A percentile compares a stretch with the other conserved stretches of the same genome.
phyloP scores from a whole-genome alignment of 2,888 invertebrate species.

The Apotomis capreana region DNA sequence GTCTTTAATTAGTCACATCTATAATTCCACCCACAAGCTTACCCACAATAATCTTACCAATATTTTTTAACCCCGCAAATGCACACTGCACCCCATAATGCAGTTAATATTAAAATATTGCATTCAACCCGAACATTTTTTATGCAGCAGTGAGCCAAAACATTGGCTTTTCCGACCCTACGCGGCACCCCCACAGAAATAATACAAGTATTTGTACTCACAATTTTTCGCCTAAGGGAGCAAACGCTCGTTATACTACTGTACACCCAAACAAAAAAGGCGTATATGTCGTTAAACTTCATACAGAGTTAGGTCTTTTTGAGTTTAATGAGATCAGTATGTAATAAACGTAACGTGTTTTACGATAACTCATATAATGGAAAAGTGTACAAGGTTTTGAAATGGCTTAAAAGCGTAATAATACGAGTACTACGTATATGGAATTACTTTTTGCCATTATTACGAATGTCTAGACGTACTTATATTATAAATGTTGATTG shows the following conservation, averaged over 20 bases:
- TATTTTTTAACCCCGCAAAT: conserved; percentile 50
- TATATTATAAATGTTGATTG: too few relatives aligned
- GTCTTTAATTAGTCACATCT: too few relatives aligned
- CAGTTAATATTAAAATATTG: conserved; percentile 83
- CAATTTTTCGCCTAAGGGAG: conserved; percentile 62
- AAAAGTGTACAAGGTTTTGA: conserved; percentile 16
- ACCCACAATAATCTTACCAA: conserved; percentile 51
- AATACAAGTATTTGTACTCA: conserved; percentile 81
- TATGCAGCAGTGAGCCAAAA: conserved; percentile 70
- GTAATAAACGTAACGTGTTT: conserved; percentile 60
- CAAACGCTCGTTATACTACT: conserved; percentile 68
- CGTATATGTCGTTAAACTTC: not conserved
- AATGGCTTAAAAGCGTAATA: conserved; percentile 25
- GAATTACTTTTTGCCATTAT: conserved; percentile 22
- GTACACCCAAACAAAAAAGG: conserved; percentile 37
- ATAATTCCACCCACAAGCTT: conserved; percentile 1
- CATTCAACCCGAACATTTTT: conserved; percentile 78
- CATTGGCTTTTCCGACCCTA: conserved; percentile 70
- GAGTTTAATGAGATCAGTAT: not conserved
- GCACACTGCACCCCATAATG: conserved; percentile 75
- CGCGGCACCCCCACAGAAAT: conserved; percentile 72
- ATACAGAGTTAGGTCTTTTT: conserved; percentile 1
- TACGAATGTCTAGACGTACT: not conserved
- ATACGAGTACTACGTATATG: not conserved
- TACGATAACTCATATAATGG: conserved; percentile 45